Base-by-base conservation (phyloP, 2,888 invertebrate genomes). In the Aphrophora alni region DNA sequence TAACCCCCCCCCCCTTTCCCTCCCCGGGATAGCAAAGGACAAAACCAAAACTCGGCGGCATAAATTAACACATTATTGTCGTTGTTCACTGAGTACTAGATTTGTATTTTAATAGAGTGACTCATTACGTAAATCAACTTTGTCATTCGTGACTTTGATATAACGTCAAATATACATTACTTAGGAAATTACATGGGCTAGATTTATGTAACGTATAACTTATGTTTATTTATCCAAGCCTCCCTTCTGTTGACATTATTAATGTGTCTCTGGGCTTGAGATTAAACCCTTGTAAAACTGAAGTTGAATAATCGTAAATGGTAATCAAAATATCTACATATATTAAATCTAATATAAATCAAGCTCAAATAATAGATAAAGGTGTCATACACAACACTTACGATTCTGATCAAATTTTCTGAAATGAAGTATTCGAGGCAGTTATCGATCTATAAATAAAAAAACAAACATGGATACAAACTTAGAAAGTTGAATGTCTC, bases 41-140 rank as follows among this genome's bases (percentile, higher is more conserved):
- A 44, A 44, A 44, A 44, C 21, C 59, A 14, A 59, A 7, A 21
- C 12, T 8, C 44, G 44, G 14, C 5, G 21, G 59, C 59, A 59
- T 59, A 59, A 59, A 59, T 59, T 59, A 59, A 21, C 59, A 59
- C 59, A 21, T 59, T 33, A 14, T 44, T 59, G 59, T 59, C 59
- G 10, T n/a, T 59, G 59, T 14, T 59, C 59, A 10, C 3, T 59
- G 21, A 59, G 21, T 59, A 10, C 21, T 59, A 14, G 59, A 0
- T 59, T 59, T 59, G 59, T 21, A 21, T 59, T 59, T 59, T 59
- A 59, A 59, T 59, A 59, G 59, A 59, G 59, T 59, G 59, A 59
- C 59, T 59, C 59, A 59, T 59, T 59, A 59, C 1, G 14, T 44
- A 44, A 44, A 44, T 44, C 14, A 12, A 44, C 12, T 4, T 44